These are phyloP conservation scores for Aelia acuminata DNA, from an alignment of 2,888 invertebrate species.

Conservation along the genomic window DNA sequence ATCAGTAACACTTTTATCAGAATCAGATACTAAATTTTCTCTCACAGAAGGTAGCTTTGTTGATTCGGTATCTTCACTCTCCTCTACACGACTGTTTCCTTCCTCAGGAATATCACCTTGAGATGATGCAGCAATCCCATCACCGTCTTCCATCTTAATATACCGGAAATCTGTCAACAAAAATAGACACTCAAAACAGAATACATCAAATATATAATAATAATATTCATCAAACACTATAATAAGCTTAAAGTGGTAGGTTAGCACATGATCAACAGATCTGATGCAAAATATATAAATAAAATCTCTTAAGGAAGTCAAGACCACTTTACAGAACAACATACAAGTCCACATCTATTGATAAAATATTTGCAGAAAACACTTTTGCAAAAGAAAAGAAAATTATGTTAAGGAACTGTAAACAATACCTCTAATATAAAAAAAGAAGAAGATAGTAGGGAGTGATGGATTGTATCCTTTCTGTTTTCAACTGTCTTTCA, in stretches of 20 bases:
- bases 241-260: background rate
- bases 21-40: slow-evolving; percentile 11
- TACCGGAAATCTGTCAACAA: background rate
- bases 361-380: background rate
- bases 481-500: slow-evolving; percentile 46
- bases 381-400: background rate
- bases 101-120: background rate
- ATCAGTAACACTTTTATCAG: slow-evolving; percentile 39
- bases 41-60: slow-evolving; percentile 22
- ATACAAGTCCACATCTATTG: background rate
- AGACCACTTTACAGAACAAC: background rate
- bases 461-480: background rate
- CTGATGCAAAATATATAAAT: background rate
- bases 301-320: background rate
- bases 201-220: background rate
- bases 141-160: slow-evolving; percentile 53
- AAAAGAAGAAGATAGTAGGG: slow-evolving; percentile 35
- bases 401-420: background rate
- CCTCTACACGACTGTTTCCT: background rate
- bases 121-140: slow-evolving; percentile 15
- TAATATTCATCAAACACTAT: background rate
- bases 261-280: slow-evolving; percentile 9
- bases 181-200: background rate
- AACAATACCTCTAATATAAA: slow-evolving; percentile 25
- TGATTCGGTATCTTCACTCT: slow-evolving; percentile 12